phyloP scores from a whole-genome alignment of 2,113 vertebrate species.

The Sardina pilchardus region DNA sequence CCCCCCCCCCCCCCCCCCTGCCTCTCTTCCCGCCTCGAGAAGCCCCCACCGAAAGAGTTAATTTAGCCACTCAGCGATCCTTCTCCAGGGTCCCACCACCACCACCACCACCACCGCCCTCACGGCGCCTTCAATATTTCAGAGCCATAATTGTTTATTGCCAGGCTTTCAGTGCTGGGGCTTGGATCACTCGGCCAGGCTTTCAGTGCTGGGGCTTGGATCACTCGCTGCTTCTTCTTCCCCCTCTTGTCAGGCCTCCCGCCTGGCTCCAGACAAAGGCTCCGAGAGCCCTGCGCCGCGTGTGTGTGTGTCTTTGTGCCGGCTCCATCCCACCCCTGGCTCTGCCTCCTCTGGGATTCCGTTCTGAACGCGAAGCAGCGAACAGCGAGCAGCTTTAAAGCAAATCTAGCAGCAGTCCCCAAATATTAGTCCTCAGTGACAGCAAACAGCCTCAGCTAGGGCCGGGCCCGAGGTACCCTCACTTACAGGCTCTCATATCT shows the following conservation, averaged over 20 bases:
- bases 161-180: not conserved
- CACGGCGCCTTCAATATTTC: not conserved
- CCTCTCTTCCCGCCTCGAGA: not conserved
- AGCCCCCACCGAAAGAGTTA: not conserved
- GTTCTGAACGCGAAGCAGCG: not conserved
- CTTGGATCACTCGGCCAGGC: not conserved
- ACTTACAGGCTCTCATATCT: not conserved
- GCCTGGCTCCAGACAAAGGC: not conserved
- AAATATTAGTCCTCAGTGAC: not conserved
- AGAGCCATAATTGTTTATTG: constrained; percentile 15
- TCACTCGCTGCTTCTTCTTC: not conserved
- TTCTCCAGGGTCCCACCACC: not conserved
- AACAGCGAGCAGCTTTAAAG: not conserved
- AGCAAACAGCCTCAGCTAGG: not conserved
- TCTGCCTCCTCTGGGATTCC: not conserved
- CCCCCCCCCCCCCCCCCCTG: too few species aligned
- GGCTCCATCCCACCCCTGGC: not conserved
- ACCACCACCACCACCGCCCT: not conserved
- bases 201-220: not conserved
- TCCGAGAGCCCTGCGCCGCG: too few species aligned
- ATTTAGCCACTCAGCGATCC: not conserved
- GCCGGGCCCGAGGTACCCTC: not conserved
- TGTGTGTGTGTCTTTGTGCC: too few species aligned
- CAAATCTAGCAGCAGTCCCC: not conserved
- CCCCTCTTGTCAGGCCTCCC: not conserved